These are phyloP conservation scores for Chymomyza procnemis DNA, from an alignment of 2,888 invertebrate species.

Conservation along the genomic window DNA sequence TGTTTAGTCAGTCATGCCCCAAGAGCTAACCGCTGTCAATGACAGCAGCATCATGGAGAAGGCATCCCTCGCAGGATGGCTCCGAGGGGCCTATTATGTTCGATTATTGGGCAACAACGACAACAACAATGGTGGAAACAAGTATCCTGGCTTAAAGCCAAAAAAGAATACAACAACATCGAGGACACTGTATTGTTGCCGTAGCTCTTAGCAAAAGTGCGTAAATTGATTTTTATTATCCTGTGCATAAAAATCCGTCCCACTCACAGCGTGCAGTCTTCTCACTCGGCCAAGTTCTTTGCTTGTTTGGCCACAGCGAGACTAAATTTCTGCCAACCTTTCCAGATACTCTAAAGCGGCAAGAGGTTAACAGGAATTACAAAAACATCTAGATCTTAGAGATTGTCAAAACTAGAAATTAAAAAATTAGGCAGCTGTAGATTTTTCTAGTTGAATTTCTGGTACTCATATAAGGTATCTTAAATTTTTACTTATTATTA, in stretches of 20 bases:
- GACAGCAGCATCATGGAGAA: neutral
- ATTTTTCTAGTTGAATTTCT: too few species aligned
- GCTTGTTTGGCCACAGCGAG: neutral
- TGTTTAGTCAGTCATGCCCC: neutral
- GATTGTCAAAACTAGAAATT: too few species aligned
- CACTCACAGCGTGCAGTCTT: neutral
- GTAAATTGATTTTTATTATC: slow-evolving; percentile 9
- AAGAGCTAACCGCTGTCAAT: slow-evolving; percentile 2
- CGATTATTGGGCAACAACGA: neutral
- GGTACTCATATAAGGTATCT: too few species aligned
- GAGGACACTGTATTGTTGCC: neutral
- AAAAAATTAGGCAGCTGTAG: too few species aligned
- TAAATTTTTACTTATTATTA: too few species aligned
- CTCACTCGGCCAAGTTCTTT: neutral
- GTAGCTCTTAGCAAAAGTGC: neutral
- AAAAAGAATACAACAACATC: neutral
- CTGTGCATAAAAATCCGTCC: neutral
- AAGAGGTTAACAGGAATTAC: too few species aligned
- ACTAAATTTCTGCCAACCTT: neutral
- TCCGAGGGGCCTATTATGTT: neutral
- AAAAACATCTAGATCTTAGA: too few species aligned
- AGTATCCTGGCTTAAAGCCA: neutral
- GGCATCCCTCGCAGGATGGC: neutral
- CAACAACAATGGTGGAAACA: neutral
- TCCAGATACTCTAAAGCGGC: neutral